These are phyloP conservation scores for Lophotriccus pileatus DNA, from an alignment of 2,797 vertebrate genomes.

Conservation along the genomic window DNA sequence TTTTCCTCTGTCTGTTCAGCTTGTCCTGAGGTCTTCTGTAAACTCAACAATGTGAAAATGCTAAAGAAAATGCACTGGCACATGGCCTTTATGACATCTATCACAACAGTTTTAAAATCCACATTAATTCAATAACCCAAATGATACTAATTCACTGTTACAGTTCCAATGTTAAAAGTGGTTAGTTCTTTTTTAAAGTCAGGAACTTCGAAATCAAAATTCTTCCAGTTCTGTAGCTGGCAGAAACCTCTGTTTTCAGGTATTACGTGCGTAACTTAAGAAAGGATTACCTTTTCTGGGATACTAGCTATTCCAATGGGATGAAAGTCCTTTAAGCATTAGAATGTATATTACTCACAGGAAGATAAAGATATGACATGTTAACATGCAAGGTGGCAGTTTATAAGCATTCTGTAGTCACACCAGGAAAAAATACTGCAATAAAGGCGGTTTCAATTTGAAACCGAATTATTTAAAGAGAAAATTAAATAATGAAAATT, in stretches of 20 bases:
- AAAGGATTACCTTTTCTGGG: not conserved
- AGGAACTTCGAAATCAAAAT: not conserved
- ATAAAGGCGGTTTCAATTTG: not conserved
- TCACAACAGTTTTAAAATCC: not conserved
- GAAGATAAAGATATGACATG: not conserved
- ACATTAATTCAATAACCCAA: not conserved
- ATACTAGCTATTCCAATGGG: not conserved
- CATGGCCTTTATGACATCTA: not conserved
- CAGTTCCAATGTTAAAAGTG: rapidly evolving
- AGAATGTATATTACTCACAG: not conserved
- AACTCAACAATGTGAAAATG: not conserved
- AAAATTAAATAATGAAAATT: not conserved
- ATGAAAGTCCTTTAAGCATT: not conserved
- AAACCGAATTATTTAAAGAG: not conserved
- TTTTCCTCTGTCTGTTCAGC: not conserved
- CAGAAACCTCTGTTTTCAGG: not conserved
- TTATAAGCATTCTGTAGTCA: not conserved
- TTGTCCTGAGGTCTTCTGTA: not conserved
- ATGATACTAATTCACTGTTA: not conserved
- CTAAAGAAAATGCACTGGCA: not conserved
- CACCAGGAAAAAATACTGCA: not conserved
- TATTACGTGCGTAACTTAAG: not conserved
- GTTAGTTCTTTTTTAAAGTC: not conserved
- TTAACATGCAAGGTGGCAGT: not conserved
- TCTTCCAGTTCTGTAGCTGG: not conserved